Evolutionary conservation across 2,113 vertebrate genomes (phyloP).

Genomic region (Crocuta crocuta): DNA sequence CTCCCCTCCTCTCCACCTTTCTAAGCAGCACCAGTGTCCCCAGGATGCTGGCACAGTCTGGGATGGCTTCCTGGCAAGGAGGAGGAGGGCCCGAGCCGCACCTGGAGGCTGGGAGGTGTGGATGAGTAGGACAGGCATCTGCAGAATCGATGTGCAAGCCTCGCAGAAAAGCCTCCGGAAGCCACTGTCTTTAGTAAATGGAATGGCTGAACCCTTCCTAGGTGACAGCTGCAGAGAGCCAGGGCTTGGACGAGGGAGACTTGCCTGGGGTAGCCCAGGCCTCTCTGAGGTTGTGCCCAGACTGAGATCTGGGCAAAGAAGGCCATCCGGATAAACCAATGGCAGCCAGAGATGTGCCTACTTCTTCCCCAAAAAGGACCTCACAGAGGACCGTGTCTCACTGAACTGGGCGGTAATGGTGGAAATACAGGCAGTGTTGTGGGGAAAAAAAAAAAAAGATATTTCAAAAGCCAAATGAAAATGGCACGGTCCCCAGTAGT

Average conservation of each 20-base stretch:
- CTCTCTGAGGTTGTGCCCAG: not conserved
- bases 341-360: not conserved
- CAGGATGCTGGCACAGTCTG: not conserved
- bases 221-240: not conserved
- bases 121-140: not conserved
- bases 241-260: not conserved
- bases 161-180: not conserved
- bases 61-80: slow-evolving; percentile 27
- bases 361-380: not conserved
- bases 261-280: not conserved
- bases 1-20: not conserved
- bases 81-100: not conserved
- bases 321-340: accelerated
- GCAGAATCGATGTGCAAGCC: not conserved
- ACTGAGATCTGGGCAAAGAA: not conserved
- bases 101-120: not conserved
- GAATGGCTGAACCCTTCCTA: not conserved
- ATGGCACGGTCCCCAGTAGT: not conserved
- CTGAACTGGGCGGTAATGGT: not conserved
- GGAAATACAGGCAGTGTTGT: no score
- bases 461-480: not conserved
- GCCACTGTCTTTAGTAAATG: not conserved
- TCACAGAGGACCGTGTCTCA: not conserved
- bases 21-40: not conserved
- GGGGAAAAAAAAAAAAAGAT: not conserved